Evolutionary conservation across 2,888 invertebrate genomes (phyloP).

Genomic region (Volucella bombylans): DNA sequence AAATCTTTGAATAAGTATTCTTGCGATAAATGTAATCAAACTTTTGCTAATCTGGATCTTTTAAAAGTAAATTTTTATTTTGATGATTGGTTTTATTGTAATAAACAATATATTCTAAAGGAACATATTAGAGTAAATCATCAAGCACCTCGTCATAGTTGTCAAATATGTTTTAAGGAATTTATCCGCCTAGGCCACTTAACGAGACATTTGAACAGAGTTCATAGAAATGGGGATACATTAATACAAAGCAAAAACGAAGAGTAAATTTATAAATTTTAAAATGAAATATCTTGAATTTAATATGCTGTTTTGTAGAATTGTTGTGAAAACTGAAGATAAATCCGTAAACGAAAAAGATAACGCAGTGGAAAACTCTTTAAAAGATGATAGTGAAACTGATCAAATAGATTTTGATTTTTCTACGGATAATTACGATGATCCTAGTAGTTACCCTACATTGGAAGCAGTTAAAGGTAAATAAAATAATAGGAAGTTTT

Average conservation of each 20-base stretch:
- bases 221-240: conserved; percentile 25
- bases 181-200: conserved; percentile 54
- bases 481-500: not conserved
- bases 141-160: conserved; percentile 8
- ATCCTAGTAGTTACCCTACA: not conserved
- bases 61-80: conserved; percentile 22
- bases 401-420: conserved; percentile 34
- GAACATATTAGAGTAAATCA: conserved; percentile 4
- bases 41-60: not conserved
- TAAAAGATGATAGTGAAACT: not conserved
- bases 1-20: not conserved
- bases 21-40: conserved; percentile 24
- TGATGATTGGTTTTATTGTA: not conserved
- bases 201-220: conserved; percentile 41
- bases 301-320: conserved; percentile 21
- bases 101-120: not conserved
- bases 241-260: conserved; percentile 25
- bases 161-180: conserved; percentile 41
- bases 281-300: not conserved
- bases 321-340: conserved; percentile 24
- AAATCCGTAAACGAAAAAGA: not conserved
- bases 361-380: not conserved
- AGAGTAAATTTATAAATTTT: not conserved
- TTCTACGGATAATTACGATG: conserved; percentile 23
- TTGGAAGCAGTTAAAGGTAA: conserved; percentile 51